These are phyloP conservation scores for Himantopus leucocephalus DNA, from an alignment of 2,113 vertebrate genomes.

Conservation along the genomic window DNA sequence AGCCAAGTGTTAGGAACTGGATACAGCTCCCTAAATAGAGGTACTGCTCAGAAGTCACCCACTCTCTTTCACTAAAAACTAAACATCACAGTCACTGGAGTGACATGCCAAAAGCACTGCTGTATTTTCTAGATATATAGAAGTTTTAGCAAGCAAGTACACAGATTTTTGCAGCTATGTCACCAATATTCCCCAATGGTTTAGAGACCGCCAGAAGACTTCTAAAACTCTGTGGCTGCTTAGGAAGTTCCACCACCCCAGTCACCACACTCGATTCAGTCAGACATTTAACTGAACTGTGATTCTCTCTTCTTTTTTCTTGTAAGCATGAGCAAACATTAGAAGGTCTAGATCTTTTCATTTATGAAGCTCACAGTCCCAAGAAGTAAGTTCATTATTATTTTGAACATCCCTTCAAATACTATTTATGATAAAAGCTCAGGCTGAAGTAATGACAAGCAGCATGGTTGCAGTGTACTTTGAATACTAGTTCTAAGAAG, in stretches of 20 bases:
- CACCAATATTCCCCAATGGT: neutral
- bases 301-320: neutral
- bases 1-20: neutral
- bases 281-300: neutral
- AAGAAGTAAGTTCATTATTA: neutral
- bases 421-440: neutral
- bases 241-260: neutral
- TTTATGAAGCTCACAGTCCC: neutral
- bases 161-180: neutral
- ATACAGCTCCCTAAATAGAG: neutral
- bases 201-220: neutral
- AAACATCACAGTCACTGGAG: neutral
- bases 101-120: neutral
- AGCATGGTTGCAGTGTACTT: neutral
- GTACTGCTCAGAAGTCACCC: neutral
- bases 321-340: neutral
- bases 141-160: neutral
- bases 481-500: neutral
- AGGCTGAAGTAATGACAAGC: neutral
- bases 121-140: neutral
- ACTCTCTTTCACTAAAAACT: neutral
- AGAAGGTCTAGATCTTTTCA: neutral
- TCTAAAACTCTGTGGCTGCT: neutral
- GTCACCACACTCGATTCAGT: neutral
- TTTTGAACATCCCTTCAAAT: neutral